Evolutionary conservation across 2,113 vertebrate species (phyloP).

Genomic region (Meles meles): DNA sequence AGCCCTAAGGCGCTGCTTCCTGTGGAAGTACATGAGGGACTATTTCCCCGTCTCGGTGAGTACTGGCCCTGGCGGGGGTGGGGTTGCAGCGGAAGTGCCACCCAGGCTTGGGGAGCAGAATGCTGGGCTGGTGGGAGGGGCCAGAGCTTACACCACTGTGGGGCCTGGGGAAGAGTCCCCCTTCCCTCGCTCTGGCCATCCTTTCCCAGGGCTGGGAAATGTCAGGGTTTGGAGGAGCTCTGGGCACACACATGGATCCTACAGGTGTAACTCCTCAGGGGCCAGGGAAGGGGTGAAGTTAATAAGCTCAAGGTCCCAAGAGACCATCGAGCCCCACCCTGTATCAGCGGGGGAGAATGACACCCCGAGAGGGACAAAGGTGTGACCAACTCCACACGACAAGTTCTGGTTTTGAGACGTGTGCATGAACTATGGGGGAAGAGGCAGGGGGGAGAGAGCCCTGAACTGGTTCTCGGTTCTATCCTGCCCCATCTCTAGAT

Average conservation of each 20-base stretch:
- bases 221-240: not conserved
- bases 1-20: slow-evolving; percentile 10
- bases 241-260: not conserved
- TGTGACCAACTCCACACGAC: not conserved
- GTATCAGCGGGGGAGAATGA: not conserved
- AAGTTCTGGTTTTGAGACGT: not conserved
- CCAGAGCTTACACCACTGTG: not conserved
- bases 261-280: not conserved
- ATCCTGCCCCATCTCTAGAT: not conserved
- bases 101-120: not conserved
- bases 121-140: not conserved
- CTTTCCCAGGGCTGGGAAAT: not conserved
- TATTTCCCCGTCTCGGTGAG: slow-evolving; percentile 94
- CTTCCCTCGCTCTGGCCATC: not conserved
- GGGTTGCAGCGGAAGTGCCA: too few relatives aligned
- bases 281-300: not conserved
- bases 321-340: not conserved
- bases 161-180: not conserved
- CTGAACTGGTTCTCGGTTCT: not conserved
- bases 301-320: not conserved
- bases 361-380: not conserved
- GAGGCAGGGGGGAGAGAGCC: not conserved
- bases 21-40: slow-evolving; percentile 91
- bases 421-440: not conserved
- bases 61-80: not conserved